Conservation (phyloP, 2,888 invertebrate genomes). For the Melangyna quadrimaculata region DNA sequence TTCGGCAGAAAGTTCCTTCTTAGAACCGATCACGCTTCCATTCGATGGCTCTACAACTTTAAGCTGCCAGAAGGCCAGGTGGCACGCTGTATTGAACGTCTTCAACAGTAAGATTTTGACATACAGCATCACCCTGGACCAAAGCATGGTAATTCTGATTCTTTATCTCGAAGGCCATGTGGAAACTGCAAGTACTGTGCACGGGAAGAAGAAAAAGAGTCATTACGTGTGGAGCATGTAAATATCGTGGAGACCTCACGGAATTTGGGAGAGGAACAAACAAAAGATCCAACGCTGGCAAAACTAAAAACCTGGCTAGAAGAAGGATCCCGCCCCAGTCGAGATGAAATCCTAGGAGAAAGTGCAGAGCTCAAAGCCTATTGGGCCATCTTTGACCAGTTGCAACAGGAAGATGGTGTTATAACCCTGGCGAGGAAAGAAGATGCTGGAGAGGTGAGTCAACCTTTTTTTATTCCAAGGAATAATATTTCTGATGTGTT, state of each 20-base stretch:
- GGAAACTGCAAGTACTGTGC: no score
- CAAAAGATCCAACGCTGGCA: no score
- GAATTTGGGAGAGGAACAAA: no score
- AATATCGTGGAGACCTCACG: neutral
- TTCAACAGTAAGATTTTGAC: conserved; percentile 42
- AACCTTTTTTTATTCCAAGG: neutral
- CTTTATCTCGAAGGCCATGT: neutral
- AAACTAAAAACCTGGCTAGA: no score
- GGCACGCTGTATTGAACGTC: conserved; percentile 73
- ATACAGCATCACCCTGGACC: conserved; percentile 30
- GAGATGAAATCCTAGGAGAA: no score
- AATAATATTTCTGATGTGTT: neutral
- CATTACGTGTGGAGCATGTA: neutral
- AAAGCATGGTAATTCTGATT: neutral
- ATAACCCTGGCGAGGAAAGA: neutral
- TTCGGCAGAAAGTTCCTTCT: no score
- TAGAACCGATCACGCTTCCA: no score
- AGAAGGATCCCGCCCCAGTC: no score
- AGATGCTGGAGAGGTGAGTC: neutral
- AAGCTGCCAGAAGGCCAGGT: conserved; percentile 73
- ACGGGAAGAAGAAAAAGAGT: neutral
- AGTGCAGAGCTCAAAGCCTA: no score
- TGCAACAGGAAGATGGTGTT: no score
- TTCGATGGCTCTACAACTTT: neutral
- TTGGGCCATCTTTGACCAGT: no score